A percentile compares a stretch with the other conserved stretches of the same genome.
These are phyloP conservation scores for Glaucomys volans DNA, from an alignment of 2,113 vertebrate species.

Conservation along the genomic window DNA sequence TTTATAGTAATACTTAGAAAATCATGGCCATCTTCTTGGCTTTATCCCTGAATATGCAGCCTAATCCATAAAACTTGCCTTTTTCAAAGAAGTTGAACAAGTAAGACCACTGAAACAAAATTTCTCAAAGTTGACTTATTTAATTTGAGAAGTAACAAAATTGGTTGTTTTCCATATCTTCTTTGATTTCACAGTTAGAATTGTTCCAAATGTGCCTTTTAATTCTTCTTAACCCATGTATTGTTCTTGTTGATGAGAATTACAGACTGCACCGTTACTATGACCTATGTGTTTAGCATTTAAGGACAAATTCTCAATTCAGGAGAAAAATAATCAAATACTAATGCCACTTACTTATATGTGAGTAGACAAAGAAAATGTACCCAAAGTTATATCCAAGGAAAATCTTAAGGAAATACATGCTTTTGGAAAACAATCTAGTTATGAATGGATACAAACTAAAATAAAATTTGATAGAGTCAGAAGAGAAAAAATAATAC, in stretches of 20 bases:
- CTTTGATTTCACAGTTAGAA: neutral
- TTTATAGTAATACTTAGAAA: conserved; percentile 40
- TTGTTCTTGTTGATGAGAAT: neutral
- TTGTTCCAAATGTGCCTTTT: neutral
- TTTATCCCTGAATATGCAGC: neutral
- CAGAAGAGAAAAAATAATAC: neutral
- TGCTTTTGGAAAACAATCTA: neutral
- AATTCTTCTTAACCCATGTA: neutral
- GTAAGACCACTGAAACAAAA: neutral
- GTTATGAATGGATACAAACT: neutral
- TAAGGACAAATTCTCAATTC: neutral
- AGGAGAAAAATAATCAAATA: neutral
- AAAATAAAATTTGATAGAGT: neutral
- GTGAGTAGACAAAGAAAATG: neutral
- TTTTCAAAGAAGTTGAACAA: conserved; percentile 22
- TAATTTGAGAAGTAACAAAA: conserved; percentile 4
- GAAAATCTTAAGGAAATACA: neutral
- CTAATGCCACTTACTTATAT: neutral
- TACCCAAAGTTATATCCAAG: neutral
- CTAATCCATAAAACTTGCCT: conserved; percentile 51
- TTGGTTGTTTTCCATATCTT: neutral
- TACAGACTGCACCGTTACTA: neutral
- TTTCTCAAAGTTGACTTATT: conserved; percentile 10
- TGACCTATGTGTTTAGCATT: neutral
- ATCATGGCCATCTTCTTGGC: neutral